phyloP scores from a whole-genome alignment of 2,888 invertebrate genomes.

The Callimorpha dominula region DNA sequence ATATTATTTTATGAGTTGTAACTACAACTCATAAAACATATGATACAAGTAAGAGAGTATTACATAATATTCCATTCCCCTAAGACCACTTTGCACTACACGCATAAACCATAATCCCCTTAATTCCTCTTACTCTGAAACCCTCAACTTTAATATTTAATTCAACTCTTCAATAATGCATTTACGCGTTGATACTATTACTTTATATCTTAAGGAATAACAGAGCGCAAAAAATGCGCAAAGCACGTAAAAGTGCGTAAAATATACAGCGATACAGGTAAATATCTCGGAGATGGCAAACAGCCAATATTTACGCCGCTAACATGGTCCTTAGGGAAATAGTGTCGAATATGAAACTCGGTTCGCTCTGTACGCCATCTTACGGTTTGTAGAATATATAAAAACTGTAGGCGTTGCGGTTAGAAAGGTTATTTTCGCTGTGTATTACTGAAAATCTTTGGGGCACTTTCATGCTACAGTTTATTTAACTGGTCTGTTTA shows the following conservation, averaged over 20 bases:
- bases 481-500: not conserved
- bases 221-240: slow-evolving; percentile 12
- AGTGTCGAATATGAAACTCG: slow-evolving; percentile 63
- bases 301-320: slow-evolving; percentile 63
- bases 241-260: slow-evolving; percentile 45
- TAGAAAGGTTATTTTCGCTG: slow-evolving; percentile 9
- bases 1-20: not conserved
- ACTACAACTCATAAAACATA: not conserved
- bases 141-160: slow-evolving; percentile 36
- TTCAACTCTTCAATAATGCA: slow-evolving; percentile 46
- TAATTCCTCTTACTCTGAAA: slow-evolving; percentile 2
- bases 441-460: slow-evolving; percentile 20
- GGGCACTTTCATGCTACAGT: not conserved
- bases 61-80: slow-evolving; percentile 3
- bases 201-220: slow-evolving; percentile 40
- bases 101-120: slow-evolving; percentile 19
- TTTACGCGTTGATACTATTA: slow-evolving; percentile 28
- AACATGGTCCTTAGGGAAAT: slow-evolving; percentile 65
- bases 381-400: slow-evolving; percentile 40
- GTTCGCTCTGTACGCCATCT: slow-evolving; percentile 29
- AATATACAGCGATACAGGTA: slow-evolving; percentile 48
- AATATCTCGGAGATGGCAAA: slow-evolving; percentile 48
- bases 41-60: not conserved
- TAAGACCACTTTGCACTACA: slow-evolving; percentile 1
- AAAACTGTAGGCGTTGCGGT: slow-evolving; percentile 39